These are phyloP conservation scores for Vespertilio murinus DNA, from an alignment of 2,797 vertebrate genomes.

Conservation along the genomic window DNA sequence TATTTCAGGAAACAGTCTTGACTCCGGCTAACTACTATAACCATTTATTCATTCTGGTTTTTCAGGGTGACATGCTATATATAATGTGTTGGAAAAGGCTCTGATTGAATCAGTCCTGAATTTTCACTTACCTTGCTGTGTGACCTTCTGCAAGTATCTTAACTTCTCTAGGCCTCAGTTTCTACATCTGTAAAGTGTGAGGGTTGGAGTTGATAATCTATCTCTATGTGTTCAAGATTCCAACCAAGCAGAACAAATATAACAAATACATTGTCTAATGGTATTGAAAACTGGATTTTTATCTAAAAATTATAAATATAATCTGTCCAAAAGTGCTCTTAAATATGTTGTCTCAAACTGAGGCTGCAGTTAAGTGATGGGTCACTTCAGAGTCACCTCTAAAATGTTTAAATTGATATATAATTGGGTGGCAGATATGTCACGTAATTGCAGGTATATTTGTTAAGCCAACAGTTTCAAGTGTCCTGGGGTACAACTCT, in stretches of 20 bases:
- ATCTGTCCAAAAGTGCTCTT: conserved; percentile 67
- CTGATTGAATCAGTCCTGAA: not conserved
- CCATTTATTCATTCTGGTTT: conserved; percentile 16
- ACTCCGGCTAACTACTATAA: not conserved
- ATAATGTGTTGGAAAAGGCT: not conserved
- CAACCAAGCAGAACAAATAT: not conserved
- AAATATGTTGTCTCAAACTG: conserved; percentile 38
- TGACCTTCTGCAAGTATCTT: not conserved
- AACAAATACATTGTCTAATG: not conserved
- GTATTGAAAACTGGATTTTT: conserved; percentile 51
- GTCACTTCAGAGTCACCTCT: conserved; percentile 66
- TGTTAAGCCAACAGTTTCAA: conserved; percentile 32
- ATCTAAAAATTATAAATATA: not conserved
- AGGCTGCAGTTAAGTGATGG: conserved; percentile 66
- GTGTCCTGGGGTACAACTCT: not conserved
- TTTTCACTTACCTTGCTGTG: conserved; percentile 9
- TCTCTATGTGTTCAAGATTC: not conserved
- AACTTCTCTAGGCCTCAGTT: not conserved
- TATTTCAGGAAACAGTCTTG: conserved; percentile 43
- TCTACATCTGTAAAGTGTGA: conserved; percentile 33
- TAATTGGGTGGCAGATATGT: conserved; percentile 37
- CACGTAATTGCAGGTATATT: not conserved
- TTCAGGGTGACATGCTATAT: not conserved
- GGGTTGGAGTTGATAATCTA: not conserved
- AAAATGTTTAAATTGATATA: conserved; percentile 53